phyloP scores from a whole-genome alignment of 2,888 invertebrate genomes.

The Villa cingulata region DNA sequence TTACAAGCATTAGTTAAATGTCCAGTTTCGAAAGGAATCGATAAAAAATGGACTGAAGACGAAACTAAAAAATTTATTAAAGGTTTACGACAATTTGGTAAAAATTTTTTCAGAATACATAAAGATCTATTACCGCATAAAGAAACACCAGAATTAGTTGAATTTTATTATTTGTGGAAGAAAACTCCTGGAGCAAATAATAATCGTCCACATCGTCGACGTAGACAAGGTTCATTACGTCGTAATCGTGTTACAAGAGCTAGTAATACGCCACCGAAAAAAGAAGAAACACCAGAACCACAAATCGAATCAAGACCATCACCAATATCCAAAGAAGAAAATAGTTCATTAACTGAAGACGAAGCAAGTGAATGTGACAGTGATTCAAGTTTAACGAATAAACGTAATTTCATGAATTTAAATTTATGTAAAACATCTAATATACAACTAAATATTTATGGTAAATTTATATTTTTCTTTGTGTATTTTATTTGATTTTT shows the following conservation, averaged over 20 bases:
- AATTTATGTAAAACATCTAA: too few species aligned
- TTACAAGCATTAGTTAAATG: constrained; percentile 92
- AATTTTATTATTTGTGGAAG: constrained; percentile 99
- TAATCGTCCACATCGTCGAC: constrained; percentile 83
- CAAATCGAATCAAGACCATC: constrained; percentile 45
- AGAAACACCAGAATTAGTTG: constrained; percentile 93
- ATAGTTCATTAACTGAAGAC: constrained; percentile 71
- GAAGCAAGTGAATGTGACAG: constrained; percentile 93
- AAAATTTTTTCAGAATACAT: constrained; percentile 95
- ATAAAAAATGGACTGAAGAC: constrained; percentile 97
- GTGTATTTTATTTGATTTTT: neutral
- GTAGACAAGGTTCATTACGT: constrained; percentile 73
- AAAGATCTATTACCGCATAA: constrained; percentile 94
- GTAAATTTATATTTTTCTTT: neutral
- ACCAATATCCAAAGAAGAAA: constrained; percentile 57
- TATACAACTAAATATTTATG: too few species aligned
- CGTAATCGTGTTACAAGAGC: constrained; percentile 71
- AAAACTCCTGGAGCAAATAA: constrained; percentile 96
- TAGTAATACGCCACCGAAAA: constrained; percentile 62
- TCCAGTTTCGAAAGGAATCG: constrained; percentile 92
- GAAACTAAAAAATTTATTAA: constrained; percentile 97
- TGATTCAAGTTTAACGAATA: constrained; percentile 73
- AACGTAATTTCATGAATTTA: constrained; percentile 21
- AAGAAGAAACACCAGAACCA: constrained; percentile 55
- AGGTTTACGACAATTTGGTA: constrained; percentile 95